Base-by-base conservation (phyloP, 2,888 invertebrate species). In the Acronicta alni region DNA sequence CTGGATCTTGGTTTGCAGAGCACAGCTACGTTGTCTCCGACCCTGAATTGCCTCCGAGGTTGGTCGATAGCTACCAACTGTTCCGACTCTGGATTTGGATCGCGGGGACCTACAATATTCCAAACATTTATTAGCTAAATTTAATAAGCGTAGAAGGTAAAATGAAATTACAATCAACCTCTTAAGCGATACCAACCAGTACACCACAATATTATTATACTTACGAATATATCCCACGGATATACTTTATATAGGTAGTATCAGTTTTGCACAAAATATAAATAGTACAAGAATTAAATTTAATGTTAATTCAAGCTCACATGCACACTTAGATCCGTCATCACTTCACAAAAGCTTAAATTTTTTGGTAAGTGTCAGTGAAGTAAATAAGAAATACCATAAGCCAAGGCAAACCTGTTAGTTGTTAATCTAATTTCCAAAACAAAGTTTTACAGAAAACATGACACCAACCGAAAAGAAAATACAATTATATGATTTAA, bases 1-100 rank as follows among this genome's bases (percentile, higher is more conserved):
- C 80, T 73, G 3, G 82, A 75, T 0, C 54, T 60, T 0, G 80
- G 77, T 41, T 80, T 83, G 77, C 93, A 94, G 0, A 83, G 67
- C 0, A 94, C 83, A 49, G 89, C 81, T 0, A 93, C 90, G 56
- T 88, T 91, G 46, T 92, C 91, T 1, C 91, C 91, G 1, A 87
- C 88, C 38, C 85, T 81, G 79, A 83, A 92, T 15, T 76, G 75
- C 37, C 85, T 81, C 15, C 79, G 78, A 2, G 92, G 90, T 65
- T 90, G 88, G n/a, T 89, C 89, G 57, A 93, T 94, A 60, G 81
- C 71, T 51, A 95, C 91, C 68, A 90, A 59, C 0, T 78, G 49
- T 16, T 77, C 69, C 0, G 81, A 42, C 14, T 75, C 67, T 8
- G 59, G 16, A 10, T 57, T 59, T 1, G 67, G 38, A 6, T 67